Conservation (phyloP, 2,797 vertebrate species). For the Sitta carolinensis region DNA sequence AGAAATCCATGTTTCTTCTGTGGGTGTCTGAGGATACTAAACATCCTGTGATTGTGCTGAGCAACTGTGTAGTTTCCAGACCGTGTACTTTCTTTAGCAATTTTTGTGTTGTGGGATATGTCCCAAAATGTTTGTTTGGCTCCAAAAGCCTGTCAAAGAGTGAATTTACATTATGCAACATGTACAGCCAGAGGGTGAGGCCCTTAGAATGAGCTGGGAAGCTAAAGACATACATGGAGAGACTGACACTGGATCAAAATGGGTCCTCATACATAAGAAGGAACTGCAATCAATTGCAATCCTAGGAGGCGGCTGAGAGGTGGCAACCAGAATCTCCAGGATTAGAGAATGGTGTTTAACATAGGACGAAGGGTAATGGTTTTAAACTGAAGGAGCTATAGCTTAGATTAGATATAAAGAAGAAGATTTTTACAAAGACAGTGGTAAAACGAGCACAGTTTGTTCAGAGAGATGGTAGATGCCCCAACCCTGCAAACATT, state of each 20-base stretch:
- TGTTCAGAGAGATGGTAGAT: background rate
- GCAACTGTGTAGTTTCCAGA: background rate
- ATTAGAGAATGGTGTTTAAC: background rate
- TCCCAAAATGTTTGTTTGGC: background rate
- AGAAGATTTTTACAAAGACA: background rate
- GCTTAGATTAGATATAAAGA: background rate
- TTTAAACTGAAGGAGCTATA: background rate
- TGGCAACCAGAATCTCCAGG: background rate
- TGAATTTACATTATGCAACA: background rate
- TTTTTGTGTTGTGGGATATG: background rate
- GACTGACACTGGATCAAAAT: background rate
- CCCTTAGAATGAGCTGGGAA: background rate
- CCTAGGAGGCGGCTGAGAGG: background rate
- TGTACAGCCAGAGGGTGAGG: accelerated
- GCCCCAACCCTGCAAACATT: background rate
- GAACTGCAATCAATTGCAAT: background rate
- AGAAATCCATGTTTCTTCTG: background rate
- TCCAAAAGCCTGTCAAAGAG: background rate
- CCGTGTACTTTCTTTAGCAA: background rate
- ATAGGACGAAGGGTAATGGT: background rate
- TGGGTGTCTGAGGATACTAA: background rate
- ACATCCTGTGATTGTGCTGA: background rate
- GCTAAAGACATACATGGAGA: background rate
- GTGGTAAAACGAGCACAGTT: background rate
- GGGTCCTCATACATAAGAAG: background rate